Base-by-base conservation (phyloP, 2,888 invertebrate species). In the Sinodicranocentrus sp. region DNA sequence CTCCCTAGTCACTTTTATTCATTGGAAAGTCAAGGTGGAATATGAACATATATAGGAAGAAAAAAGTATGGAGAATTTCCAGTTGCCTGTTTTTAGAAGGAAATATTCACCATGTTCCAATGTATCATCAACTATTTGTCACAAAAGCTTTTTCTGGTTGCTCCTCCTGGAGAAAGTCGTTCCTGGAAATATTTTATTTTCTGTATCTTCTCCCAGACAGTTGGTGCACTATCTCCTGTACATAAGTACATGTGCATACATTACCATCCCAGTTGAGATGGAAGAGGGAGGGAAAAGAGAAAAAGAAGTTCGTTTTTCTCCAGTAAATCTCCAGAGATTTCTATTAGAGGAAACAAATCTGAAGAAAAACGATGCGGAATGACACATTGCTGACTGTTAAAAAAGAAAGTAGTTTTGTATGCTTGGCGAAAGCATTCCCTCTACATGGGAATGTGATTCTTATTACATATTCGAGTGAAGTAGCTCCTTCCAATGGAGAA, bases 341-440 rank as follows among this genome's bases (percentile, higher is more conserved):
- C 33, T 26, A 15, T 26, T 61, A 17, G 5, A 61, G 13, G 61
- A 61, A 61, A 57, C 23, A 57, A 25, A 61, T 28, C 28, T 61
- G n/a, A 61, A 26, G 61, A 33, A 61, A 28, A 17, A 17, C 61
- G 1, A 17, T 17, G 61, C 28, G 33, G 28, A 61, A 61, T 61
- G 61, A 26, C 61, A 61, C 25, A 61, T 61, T 61, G 61, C 61
- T 61, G 28, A 61, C 1, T 28, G n/a, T 2, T n/a, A n/a, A 15
- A 3, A 28, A 61, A 28, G 28, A 15, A 26, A 15, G 28, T 5
- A 28, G 13, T 3, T 6, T 2, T 28, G 17, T 23, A n/a, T 57
- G 33, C 28, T 61, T 61, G 6, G 26, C 23, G 23, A 57, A 25
- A 23, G 48, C 48, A n/a, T 48, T n/a, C n/a, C n/a, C n/a, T n/a